Evolutionary conservation across 2,888 invertebrate genomes (phyloP), one percentile per base, ranked within the genome.

Genomic region (Argynnis bischoffii): DNA sequence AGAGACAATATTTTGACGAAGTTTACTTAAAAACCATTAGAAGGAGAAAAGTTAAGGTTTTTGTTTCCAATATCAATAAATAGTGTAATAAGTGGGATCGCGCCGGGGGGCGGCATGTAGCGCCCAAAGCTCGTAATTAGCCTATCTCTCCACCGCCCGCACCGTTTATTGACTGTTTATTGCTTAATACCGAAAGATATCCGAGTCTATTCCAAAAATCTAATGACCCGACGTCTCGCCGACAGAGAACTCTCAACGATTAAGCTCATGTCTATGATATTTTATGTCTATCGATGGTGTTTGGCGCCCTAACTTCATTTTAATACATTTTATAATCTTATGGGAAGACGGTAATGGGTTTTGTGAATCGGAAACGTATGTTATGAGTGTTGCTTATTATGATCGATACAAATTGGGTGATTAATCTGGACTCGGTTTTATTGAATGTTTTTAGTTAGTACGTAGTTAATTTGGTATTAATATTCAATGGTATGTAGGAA

Each of bases 121-220:
- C 83, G 79, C 78, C 83, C 90, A 90, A 90, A 89, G 89, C 87
- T 85, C 82, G 85, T 89, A 87, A 91, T 91, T 89, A 89, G 83
- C 81, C 77, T 77, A 74, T 78, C 74, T 76, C 78, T 76, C 78
- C 77, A 74, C 75, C 74, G 75, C 67, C 75, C 71, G 76, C 75
- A 77, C 81, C 77, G 81, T 89, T 89, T 89, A 90, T 87, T 79
- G 82, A 79, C 88, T 90, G 87, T 89, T 91, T 90, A 90, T 90
- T 86, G 81, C 89, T 90, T 90, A 90, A 90, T 90, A 88, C 82
- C 83, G 21, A 67, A 59, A 67, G 63, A 63, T 71, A 65, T 65
- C 65, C 64, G 56, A 64, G 66, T 69, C 69, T 65, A 65, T 69
- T 60, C 47, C 55, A 31, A 51, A 54, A 65, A 56, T 59, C 55